Base-by-base conservation (phyloP, 1,140 invertebrate species). In the Stegodyphus dumicola region DNA sequence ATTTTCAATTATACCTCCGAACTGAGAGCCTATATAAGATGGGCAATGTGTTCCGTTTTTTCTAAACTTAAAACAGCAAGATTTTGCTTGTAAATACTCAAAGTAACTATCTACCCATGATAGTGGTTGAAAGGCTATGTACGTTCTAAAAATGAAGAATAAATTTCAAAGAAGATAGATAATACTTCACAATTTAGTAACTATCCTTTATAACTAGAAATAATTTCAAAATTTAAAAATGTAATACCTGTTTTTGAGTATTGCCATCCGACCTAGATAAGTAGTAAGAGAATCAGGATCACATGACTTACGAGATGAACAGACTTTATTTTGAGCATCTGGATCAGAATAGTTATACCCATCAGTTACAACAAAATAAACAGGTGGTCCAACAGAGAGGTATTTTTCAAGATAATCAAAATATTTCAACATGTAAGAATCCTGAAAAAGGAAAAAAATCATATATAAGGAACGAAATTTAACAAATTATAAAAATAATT, bases 71-170 rank as follows among this genome's bases (percentile, higher is more conserved):
- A 67, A 87, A 52, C 88, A 89, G 76, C 88, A 89, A 5, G 49
- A 66, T 11, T 76, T 56, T 70, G 86, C 66, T 64, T 83, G 54
- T 7, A 89, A 73, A 79, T 96, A 98, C 89, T 96, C 95, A 85
- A 95, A 93, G 89, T 96, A 98, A 90, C 98, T 96, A 89, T 98
- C 97, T 17, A 98, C 89, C 97, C 97, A 98, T 2, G 95, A 96
- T 48, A 93, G 93, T 0, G 96, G 93, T 78, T 93, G 92, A 66
- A 94, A 92, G 6, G 94, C 93, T 83, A 98, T 95, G 88, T 94
- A 98, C 0, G 97, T 95, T 78, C 94, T 95, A 89, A 67, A 67
- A 17, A 67, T 13, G 48, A 73, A 73, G 48, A 51, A 49, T 69
- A 6, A 9, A 73, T 51, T 67, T 15, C n/a, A 67, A 6, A 15